A percentile compares a stretch with the other conserved stretches of the same genome.
Conservation (phyloP, 2,797 vertebrate genomes). For the Artibeus jamaicensis region DNA sequence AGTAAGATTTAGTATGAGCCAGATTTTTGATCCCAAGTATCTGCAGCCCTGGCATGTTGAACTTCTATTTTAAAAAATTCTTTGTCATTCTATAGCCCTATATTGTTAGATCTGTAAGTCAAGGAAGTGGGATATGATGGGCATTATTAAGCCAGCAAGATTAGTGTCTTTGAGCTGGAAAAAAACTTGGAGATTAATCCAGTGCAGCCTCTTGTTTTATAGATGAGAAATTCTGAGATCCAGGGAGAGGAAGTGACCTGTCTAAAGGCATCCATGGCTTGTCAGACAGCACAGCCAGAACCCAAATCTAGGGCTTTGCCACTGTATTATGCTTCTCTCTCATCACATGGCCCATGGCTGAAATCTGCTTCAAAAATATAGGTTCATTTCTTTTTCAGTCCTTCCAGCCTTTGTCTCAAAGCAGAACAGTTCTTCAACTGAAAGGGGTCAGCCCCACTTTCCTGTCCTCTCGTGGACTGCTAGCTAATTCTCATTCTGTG, state of each 20-base stretch:
- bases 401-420: not conserved
- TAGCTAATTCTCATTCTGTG: not conserved
- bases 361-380: not conserved
- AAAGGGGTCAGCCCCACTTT: not conserved
- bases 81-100: not conserved
- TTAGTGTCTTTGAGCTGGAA: not conserved
- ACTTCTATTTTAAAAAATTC: not conserved
- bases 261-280: not conserved
- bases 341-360: not conserved
- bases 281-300: not conserved
- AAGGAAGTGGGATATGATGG: not conserved
- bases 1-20: not conserved
- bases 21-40: not conserved
- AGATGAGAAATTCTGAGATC: not conserved
- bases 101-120: not conserved
- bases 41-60: not conserved
- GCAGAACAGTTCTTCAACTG: not conserved
- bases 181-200: not conserved
- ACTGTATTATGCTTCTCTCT: not conserved
- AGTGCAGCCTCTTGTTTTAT: not conserved
- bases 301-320: not conserved
- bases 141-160: not conserved
- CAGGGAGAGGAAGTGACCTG: slow-evolving; percentile 3
- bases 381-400: not conserved
- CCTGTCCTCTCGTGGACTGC: not conserved